Evolutionary conservation across 1,140 invertebrate genomes (phyloP).

Genomic region (Frieseomelitta varia): DNA sequence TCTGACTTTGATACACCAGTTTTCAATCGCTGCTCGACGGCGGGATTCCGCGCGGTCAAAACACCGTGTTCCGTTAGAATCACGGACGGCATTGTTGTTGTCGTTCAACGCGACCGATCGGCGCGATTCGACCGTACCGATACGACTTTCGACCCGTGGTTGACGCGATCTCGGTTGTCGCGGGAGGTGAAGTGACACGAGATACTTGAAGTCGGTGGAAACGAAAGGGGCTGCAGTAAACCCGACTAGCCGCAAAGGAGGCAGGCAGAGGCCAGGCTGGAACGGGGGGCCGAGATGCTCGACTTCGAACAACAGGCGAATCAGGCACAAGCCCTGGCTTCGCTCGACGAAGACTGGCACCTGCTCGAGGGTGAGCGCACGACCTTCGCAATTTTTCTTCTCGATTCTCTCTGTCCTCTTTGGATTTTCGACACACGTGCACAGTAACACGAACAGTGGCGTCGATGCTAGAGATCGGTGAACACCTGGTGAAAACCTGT

Average conservation of each 20-base stretch:
- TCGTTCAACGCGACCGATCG: neutral
- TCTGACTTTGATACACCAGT: slow-evolving; percentile 45
- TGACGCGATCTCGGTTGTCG: neutral
- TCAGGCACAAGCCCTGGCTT: slow-evolving; percentile 72
- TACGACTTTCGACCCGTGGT: no score
- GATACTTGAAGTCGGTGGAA: neutral
- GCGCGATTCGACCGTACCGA: neutral
- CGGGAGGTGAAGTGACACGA: slow-evolving; percentile 27
- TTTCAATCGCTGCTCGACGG: slow-evolving; percentile 40
- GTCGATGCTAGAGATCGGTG: neutral
- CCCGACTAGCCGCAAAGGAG: neutral
- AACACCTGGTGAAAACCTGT: slow-evolving; percentile 19
- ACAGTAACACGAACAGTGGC: neutral
- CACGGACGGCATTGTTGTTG: neutral
- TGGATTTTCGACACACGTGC: neutral
- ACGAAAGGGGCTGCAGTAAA: neutral
- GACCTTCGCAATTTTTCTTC: slow-evolving; percentile 70
- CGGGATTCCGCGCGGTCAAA: slow-evolving; percentile 24
- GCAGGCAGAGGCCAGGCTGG: slow-evolving; percentile 1
- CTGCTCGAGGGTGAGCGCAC: slow-evolving; percentile 75
- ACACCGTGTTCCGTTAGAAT: neutral
- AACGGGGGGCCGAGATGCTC: slow-evolving; percentile 60
- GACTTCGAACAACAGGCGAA: slow-evolving; percentile 76
- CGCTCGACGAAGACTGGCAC: slow-evolving; percentile 74
- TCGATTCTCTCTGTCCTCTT: neutral